Conservation (phyloP, 2,888 invertebrate genomes). For the Lamproptera curius region DNA sequence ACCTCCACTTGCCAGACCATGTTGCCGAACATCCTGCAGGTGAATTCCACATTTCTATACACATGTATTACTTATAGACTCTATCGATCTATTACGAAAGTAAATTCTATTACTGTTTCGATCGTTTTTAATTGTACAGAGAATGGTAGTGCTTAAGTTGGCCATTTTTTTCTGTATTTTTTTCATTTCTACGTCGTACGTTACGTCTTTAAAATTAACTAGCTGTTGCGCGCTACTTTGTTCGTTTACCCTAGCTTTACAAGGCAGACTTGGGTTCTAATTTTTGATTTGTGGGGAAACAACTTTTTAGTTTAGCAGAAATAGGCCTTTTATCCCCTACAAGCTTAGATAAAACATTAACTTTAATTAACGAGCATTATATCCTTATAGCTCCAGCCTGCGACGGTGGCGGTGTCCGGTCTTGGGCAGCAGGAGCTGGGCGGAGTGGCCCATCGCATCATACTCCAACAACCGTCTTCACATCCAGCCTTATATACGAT, state of each 20-base stretch:
- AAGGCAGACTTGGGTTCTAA: too few species aligned
- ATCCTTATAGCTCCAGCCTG: slow-evolving; percentile 55
- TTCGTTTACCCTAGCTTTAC: too few species aligned
- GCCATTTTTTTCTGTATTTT: neutral
- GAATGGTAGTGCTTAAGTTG: neutral
- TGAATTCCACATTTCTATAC: too few species aligned
- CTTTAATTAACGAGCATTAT: neutral
- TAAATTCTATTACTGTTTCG: too few species aligned
- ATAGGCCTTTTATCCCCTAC: too few species aligned
- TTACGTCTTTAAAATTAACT: neutral
- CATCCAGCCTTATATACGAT: slow-evolving; percentile 68
- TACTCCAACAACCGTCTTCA: slow-evolving; percentile 68
- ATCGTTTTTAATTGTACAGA: too few species aligned
- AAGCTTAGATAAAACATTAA: too few species aligned
- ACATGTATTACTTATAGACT: too few species aligned
- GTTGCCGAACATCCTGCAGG: slow-evolving; percentile 72
- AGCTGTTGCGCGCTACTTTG: too few species aligned
- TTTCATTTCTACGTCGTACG: neutral
- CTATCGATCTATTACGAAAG: too few species aligned
- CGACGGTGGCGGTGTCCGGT: slow-evolving; percentile 53
- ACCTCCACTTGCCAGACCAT: slow-evolving; percentile 70
- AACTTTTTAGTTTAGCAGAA: too few species aligned
- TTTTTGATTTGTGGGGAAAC: too few species aligned
- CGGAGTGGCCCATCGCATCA: slow-evolving; percentile 56
- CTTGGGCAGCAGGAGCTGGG: slow-evolving; percentile 49